Evolutionary conservation across 2,888 invertebrate species (phyloP).

Genomic region (Apodemia zela): DNA sequence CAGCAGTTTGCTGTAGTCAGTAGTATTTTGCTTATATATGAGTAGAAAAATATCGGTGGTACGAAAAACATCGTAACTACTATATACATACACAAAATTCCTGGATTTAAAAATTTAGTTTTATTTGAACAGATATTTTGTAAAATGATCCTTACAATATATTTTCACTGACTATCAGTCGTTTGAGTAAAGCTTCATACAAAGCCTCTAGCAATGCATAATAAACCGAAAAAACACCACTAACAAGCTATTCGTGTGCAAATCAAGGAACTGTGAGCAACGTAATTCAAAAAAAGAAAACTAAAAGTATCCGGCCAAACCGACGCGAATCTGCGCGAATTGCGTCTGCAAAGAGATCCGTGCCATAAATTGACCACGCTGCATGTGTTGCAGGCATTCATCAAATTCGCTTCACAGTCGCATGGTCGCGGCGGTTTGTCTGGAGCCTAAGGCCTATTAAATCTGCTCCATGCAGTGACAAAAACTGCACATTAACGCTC

Average conservation of each 20-base stretch:
- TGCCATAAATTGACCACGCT: too few relatives aligned
- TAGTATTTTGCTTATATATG: too few relatives aligned
- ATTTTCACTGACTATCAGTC: neutral
- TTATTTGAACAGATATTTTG: too few relatives aligned
- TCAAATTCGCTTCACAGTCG: neutral
- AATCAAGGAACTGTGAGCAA: conserved; percentile 64
- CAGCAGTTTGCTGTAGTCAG: too few relatives aligned
- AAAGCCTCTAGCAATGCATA: conserved; percentile 32
- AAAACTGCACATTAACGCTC: neutral
- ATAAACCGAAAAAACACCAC: conserved; percentile 42
- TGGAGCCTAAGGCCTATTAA: conserved; percentile 22
- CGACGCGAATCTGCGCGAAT: neutral
- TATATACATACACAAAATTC: too few relatives aligned
- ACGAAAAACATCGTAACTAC: too few relatives aligned
- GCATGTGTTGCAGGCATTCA: too few relatives aligned
- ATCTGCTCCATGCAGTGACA: conserved; percentile 34
- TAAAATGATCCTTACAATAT: too few relatives aligned
- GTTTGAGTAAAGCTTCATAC: neutral
- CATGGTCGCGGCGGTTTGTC: neutral
- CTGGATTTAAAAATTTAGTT: too few relatives aligned
- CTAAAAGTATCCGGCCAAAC: neutral
- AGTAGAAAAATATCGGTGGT: too few relatives aligned
- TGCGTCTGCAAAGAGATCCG: too few relatives aligned
- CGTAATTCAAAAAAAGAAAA: conserved; percentile 37
- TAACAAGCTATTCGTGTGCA: conserved; percentile 69